phyloP scores from a whole-genome alignment of 2,888 invertebrate genomes.

The Idaea biselata region DNA sequence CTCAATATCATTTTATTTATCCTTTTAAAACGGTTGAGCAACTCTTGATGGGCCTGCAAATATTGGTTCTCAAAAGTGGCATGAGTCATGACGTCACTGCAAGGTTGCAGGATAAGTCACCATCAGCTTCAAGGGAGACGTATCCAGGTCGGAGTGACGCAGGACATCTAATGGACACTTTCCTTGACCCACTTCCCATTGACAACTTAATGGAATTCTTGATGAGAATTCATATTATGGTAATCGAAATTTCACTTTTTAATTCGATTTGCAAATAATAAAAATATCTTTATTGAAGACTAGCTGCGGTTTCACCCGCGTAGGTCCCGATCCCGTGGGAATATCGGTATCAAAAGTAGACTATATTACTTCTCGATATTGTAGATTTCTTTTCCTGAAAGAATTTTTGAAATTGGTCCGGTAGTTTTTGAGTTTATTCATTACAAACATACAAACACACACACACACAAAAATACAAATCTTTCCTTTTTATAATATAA shows the following conservation, averaged over 20 bases:
- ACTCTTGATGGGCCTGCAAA: background rate
- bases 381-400: no score
- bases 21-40: background rate
- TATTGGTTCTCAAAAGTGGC: background rate
- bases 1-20: background rate
- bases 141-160: constrained; percentile 3
- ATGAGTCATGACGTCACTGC: constrained; percentile 2
- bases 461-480: no score
- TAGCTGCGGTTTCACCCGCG: no score
- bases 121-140: background rate
- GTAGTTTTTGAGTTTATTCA: no score
- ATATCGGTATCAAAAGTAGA: no score
- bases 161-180: constrained; percentile 22
- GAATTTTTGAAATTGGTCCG: no score
- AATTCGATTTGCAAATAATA: background rate
- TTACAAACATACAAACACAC: no score
- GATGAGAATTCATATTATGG: background rate
- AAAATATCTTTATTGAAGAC: background rate
- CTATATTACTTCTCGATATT: no score
- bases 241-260: constrained; percentile 1
- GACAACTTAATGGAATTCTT: constrained; percentile 25
- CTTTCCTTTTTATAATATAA: no score
- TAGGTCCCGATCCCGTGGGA: no score
- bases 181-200: constrained; percentile 25
- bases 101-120: background rate